phyloP scores from a whole-genome alignment of 1,140 invertebrate genomes.

The Lucilia cuprina region DNA sequence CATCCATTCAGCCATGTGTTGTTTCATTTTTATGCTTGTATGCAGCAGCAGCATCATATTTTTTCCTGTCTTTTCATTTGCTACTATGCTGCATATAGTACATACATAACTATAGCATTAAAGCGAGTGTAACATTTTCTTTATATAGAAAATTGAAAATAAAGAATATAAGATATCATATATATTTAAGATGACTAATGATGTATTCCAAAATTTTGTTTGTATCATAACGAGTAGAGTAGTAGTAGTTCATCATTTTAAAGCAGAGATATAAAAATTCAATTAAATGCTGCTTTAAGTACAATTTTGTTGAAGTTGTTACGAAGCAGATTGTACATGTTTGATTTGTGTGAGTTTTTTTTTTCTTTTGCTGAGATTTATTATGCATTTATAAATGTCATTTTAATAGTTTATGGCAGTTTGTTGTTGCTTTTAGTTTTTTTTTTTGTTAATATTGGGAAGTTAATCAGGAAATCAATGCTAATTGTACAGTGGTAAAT shows the following conservation, averaged over 20 bases:
- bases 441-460: neutral
- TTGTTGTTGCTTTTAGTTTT: too few species aligned
- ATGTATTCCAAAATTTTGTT: neutral
- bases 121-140: too few species aligned
- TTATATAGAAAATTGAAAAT: too few species aligned
- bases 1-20: neutral
- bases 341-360: neutral
- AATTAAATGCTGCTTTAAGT: neutral
- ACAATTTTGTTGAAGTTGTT: neutral
- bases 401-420: neutral
- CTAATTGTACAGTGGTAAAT: neutral
- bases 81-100: neutral
- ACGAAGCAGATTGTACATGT: neutral
- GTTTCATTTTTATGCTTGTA: neutral
- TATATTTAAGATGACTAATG: neutral
- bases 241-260: neutral
- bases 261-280: neutral
- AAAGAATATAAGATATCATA: too few species aligned
- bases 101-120: too few species aligned
- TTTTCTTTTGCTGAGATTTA: neutral
- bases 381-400: neutral
- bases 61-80: neutral
- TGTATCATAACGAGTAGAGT: neutral
- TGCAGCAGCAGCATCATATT: neutral
- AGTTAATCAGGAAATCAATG: neutral